Percentiles rank a stretch among this genome's conserved stretches.
These are phyloP conservation scores for Sinosuthora webbiana DNA, from an alignment of 2,113 vertebrate genomes.

Conservation along the genomic window DNA sequence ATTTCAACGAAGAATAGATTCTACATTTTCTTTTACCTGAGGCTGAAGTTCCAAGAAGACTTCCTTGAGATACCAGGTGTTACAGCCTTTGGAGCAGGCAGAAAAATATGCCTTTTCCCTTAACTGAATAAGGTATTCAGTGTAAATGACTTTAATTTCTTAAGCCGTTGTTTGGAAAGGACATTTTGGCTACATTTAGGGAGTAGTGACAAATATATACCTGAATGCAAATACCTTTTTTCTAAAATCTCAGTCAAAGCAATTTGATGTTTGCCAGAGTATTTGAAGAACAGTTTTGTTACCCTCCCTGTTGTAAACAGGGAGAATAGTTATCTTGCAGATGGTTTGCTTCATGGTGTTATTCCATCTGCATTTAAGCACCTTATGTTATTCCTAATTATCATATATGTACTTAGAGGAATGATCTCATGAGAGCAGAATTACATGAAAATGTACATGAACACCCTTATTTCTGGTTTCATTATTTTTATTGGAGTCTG, in stretches of 20 bases:
- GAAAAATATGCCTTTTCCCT: not conserved
- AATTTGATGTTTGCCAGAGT: not conserved
- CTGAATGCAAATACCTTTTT: accelerated
- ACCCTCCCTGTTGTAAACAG: not conserved
- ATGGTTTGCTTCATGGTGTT: not conserved
- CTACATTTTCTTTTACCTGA: not conserved
- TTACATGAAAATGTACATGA: not conserved
- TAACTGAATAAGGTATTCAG: not conserved
- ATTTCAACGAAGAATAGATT: not conserved
- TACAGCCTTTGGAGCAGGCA: not conserved
- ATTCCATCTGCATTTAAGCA: not conserved
- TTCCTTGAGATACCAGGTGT: not conserved
- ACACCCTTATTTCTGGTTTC: not conserved
- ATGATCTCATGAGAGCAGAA: not conserved
- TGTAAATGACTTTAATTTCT: not conserved
- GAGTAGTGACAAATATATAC: not conserved
- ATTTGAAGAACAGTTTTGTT: not conserved
- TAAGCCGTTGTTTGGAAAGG: not conserved
- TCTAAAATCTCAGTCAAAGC: not conserved
- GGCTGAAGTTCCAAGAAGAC: not conserved
- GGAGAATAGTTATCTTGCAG: not conserved
- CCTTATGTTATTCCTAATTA: not conserved
- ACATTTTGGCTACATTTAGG: accelerated
- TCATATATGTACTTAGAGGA: not conserved
- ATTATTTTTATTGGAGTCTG: not conserved